These are phyloP conservation scores for Ophraella communa DNA, from an alignment of 2,888 invertebrate species.

Conservation along the genomic window DNA sequence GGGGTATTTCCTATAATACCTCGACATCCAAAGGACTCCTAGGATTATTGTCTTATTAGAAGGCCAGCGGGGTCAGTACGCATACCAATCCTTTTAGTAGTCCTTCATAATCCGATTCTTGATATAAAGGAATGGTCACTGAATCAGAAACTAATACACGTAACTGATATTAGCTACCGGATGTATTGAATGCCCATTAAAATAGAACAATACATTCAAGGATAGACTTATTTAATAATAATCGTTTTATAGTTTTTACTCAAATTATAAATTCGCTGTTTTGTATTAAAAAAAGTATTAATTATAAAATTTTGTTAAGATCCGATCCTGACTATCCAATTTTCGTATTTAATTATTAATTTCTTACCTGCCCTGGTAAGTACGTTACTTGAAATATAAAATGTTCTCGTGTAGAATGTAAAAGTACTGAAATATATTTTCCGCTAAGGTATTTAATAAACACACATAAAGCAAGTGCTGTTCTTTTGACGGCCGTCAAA, in stretches of 20 bases:
- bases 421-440: not conserved
- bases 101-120: conserved; percentile 55
- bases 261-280: no score
- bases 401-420: not conserved
- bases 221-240: not conserved
- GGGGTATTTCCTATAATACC: conserved; percentile 39
- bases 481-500: conserved; percentile 37
- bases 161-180: not conserved
- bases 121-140: conserved; percentile 45
- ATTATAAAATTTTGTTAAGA: not conserved
- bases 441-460: conserved; percentile 31
- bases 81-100: conserved; percentile 50
- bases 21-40: conserved; percentile 48
- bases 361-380: not conserved
- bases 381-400: not conserved
- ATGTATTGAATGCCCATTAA: not conserved
- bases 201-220: not conserved
- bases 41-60: conserved; percentile 60
- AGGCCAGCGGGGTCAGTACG: conserved; percentile 52
- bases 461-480: conserved; percentile 31
- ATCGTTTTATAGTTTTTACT: not conserved
- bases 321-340: not conserved
- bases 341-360: not conserved
- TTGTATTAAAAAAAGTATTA: no score
- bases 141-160: conserved; percentile 32